These are phyloP conservation scores for Heteromyza rotundicornis DNA, from an alignment of 2,888 invertebrate species.

Conservation along the genomic window DNA sequence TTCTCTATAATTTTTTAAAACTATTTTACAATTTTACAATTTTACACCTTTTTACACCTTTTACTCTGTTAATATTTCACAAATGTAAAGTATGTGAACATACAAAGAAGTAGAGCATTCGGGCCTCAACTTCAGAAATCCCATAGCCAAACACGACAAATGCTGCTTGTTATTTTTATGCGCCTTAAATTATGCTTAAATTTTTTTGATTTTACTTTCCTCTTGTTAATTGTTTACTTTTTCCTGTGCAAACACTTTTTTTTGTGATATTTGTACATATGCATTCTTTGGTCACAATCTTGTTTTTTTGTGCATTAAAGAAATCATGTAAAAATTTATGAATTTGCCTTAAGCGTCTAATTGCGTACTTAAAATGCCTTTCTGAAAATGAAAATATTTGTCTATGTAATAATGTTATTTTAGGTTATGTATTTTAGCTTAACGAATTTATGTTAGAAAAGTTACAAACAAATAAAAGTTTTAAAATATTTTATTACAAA, in stretches of 20 bases:
- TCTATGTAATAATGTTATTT: neutral
- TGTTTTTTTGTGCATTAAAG: constrained; percentile 9
- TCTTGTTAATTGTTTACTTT: neutral
- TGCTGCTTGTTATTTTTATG: constrained; percentile 44
- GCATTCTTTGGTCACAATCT: constrained; percentile 15
- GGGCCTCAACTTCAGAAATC: neutral
- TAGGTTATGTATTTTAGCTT: no score
- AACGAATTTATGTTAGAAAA: no score
- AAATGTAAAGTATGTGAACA: no score
- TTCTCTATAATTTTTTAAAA: no score
- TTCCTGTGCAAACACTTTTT: constrained; percentile 17
- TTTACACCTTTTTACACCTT: no score
- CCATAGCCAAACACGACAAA: neutral
- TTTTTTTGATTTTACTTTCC: constrained; percentile 19
- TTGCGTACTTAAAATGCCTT: neutral
- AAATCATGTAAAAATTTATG: no score
- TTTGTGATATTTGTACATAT: constrained; percentile 44
- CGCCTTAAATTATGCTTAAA: constrained; percentile 39
- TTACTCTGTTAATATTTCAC: no score
- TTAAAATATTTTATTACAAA: no score
- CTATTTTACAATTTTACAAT: no score
- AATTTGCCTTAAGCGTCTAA: constrained; percentile 6
- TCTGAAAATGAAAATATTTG: neutral
- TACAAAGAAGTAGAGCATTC: no score
- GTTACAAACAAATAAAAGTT: no score